Conservation (phyloP, 2,888 invertebrate species). For the Ennomos quercinarius region DNA sequence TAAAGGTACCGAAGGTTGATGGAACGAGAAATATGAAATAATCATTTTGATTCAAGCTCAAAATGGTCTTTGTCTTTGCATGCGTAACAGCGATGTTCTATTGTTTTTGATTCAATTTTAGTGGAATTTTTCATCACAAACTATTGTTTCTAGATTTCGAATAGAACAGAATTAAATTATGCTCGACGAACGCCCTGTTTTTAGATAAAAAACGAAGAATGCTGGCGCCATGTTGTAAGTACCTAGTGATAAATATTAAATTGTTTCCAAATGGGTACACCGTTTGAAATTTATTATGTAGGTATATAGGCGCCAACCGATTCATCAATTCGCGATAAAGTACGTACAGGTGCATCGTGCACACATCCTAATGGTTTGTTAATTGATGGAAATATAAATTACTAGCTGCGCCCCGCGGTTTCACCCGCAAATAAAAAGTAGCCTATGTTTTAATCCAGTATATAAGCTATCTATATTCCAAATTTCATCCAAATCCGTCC, state of each 20-base stretch:
- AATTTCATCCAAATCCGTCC: no score
- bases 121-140: conserved; percentile 4
- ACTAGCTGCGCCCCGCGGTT: no score
- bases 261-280: conserved; percentile 14
- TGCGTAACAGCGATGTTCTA: no score
- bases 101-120: background rate
- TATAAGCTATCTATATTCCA: no score
- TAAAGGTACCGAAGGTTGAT: no score
- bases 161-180: conserved; percentile 22
- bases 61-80: no score
- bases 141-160: conserved; percentile 1
- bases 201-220: conserved; percentile 10
- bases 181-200: conserved; percentile 24
- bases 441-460: no score
- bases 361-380: background rate
- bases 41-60: no score
- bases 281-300: conserved; percentile 19
- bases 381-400: no score
- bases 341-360: background rate
- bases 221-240: conserved; percentile 19
- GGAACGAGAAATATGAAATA: no score
- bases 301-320: conserved; percentile 6
- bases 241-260: conserved; percentile 22
- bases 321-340: conserved; percentile 8
- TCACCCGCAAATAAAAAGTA: no score